A percentile compares a stretch with the other conserved stretches of the same genome.
Evolutionary conservation across 2,888 invertebrate genomes (phyloP).

Genomic region (Callimorpha dominula): DNA sequence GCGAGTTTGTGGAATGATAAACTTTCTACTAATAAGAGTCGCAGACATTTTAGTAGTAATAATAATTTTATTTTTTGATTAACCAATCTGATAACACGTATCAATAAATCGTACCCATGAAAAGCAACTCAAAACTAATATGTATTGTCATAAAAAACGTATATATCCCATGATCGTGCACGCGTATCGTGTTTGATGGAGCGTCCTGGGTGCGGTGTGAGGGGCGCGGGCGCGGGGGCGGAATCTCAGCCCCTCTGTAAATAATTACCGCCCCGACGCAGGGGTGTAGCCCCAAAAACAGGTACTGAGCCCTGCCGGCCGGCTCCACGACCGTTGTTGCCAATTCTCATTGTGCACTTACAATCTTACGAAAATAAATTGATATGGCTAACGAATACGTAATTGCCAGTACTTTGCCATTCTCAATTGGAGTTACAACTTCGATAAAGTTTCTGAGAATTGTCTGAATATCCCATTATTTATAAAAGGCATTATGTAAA

Average conservation of each 20-base stretch:
- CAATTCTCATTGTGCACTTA: constrained; percentile 50
- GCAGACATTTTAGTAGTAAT: constrained; percentile 7
- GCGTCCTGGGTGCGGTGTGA: constrained; percentile 47
- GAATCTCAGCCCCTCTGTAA: constrained; percentile 79
- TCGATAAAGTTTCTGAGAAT: constrained; percentile 15
- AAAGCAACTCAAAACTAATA: constrained; percentile 38
- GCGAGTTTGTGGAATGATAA: constrained; percentile 16
- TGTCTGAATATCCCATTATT: constrained; percentile 19
- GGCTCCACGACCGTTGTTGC: constrained; percentile 46
- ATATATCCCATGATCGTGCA: constrained; percentile 41
- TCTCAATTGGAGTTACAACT: constrained; percentile 25
- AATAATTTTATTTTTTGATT: constrained; percentile 11
- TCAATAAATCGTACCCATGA: constrained; percentile 26
- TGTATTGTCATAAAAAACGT: constrained; percentile 42
- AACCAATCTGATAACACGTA: constrained; percentile 21
- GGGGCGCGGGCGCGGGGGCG: constrained; percentile 59
- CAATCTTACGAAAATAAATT: constrained; percentile 47
- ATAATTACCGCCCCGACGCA: constrained; percentile 76
- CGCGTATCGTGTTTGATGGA: constrained; percentile 49
- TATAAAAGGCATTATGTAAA: constrained; percentile 16
- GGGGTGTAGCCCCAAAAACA: constrained; percentile 69
- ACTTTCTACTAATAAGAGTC: constrained; percentile 18
- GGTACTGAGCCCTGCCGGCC: constrained; percentile 49
- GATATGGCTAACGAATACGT: constrained; percentile 44
- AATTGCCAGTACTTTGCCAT: constrained; percentile 33